Evolutionary conservation across 2,888 invertebrate genomes (phyloP).

Genomic region (Dynastes tityus): DNA sequence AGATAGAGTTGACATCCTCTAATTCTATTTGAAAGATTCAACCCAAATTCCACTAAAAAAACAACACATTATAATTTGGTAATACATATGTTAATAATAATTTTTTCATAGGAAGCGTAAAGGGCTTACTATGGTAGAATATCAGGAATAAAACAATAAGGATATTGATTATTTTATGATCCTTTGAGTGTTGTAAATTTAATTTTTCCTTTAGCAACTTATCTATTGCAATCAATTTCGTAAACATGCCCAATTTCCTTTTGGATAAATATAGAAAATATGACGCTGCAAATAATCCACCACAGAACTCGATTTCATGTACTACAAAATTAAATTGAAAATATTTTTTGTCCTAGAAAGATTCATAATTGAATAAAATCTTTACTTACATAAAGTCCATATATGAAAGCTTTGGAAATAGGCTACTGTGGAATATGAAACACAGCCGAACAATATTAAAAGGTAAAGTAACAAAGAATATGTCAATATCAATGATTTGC

Average conservation of each 20-base stretch:
- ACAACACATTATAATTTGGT: no score
- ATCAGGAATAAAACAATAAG: not conserved
- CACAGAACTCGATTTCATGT: not conserved
- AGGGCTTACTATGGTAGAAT: not conserved
- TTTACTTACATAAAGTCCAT: constrained; percentile 30
- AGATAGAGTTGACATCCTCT: not conserved
- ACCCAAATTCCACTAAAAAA: not conserved
- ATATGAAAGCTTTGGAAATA: constrained; percentile 21
- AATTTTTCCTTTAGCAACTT: not conserved
- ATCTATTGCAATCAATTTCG: not conserved
- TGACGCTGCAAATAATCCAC: not conserved
- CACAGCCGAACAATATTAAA: not conserved
- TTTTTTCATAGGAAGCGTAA: no score
- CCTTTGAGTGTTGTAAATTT: not conserved
- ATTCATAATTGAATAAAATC: not conserved
- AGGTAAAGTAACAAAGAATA: not conserved
- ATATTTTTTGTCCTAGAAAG: not conserved
- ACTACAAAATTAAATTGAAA: not conserved
- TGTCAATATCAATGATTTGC: not conserved
- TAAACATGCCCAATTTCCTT: not conserved
- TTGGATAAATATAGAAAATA: not conserved
- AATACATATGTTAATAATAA: no score
- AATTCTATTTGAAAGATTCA: not conserved
- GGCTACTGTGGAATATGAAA: not conserved
- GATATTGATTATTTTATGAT: not conserved